Evolutionary conservation across 2,113 vertebrate genomes (phyloP), one percentile per base, ranked within the genome.

Genomic region (Psilopogon haemacephalus): DNA sequence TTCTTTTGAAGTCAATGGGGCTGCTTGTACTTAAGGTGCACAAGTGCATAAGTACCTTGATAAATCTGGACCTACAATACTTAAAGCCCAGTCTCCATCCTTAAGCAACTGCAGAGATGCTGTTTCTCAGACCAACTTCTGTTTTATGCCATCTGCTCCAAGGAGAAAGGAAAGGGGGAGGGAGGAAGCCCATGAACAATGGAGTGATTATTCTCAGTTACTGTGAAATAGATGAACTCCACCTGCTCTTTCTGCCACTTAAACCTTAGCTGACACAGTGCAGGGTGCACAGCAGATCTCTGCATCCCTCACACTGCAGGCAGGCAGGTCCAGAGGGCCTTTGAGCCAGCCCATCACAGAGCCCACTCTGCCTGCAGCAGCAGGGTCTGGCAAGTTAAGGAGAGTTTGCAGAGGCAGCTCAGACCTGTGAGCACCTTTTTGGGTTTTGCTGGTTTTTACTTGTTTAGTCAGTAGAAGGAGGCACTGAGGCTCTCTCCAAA

Each of bases 201-300:
- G 68, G 85, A 77, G 87, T 80, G 93, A 96, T 94, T 96, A 94
- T 96, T 94, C 94, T 94, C 89, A 76, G 89, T 95, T 95, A 88
- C 80, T 62, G 73, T 78, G 92, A 94, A 93, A 95, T 94, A 95
- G 92, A 94, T 93, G 90, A 95, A 90, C 90, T 95, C 89, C 91
- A 92, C 94, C 95, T 94, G 90, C 89, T 89, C 78, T 87, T 96
- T 79, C 94, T 96, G 91, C 95, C 84, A 67, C 89, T 95, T 94
- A 94, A 92, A 92, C 90, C 77, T 82, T 70, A 78, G 89, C 88
- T 93, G 92, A 93, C 73, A 84, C 3, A 7, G 54, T 84, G 86
- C 90, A 86, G 92, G 3, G 63, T 37, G 77, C 90, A 23, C 65
- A 64, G 86, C 75, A 71, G 56, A 84, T 69, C 70, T 77, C 69